Evolutionary conservation across 2,113 vertebrate genomes (phyloP).

Genomic region (Agelaius phoeniceus): DNA sequence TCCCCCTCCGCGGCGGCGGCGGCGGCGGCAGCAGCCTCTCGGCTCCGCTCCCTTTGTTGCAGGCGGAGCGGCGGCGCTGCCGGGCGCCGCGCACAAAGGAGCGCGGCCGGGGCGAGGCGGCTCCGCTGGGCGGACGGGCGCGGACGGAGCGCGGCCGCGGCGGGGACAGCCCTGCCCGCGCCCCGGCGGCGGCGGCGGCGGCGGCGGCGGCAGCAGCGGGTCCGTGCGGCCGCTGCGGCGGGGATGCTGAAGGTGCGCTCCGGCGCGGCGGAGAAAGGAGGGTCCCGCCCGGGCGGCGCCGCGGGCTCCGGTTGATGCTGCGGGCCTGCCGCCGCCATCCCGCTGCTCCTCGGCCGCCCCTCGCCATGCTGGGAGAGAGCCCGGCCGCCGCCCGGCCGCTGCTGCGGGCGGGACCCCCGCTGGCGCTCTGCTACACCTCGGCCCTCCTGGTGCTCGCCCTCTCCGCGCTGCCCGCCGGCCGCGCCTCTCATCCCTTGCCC

Average conservation of each 20-base stretch:
- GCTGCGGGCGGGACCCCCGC: conserved; percentile 16
- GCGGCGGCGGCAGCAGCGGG: too few relatives aligned
- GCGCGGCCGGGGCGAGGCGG: background rate
- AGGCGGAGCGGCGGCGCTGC: conserved; percentile 42
- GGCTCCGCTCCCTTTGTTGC: conserved; percentile 56
- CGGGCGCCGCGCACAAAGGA: conserved; percentile 48
- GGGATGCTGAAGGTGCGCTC: conserved; percentile 18
- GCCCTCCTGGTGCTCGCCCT: conserved; percentile 69
- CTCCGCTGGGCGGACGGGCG: background rate
- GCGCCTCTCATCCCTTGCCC: conserved; percentile 75
- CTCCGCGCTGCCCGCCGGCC: conserved; percentile 60
- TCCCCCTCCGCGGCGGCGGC: background rate
- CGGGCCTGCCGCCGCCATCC: conserved; percentile 38
- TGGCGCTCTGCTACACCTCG: conserved; percentile 59
- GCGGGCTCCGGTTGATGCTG: conserved; percentile 32
- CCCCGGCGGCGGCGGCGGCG: too few relatives aligned
- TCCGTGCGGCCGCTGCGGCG: background rate
- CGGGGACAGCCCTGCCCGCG: too few relatives aligned
- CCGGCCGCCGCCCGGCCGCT: conserved; percentile 28
- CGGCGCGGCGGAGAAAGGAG: conserved; percentile 10
- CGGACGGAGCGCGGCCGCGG: background rate
- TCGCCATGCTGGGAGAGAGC: conserved; percentile 46
- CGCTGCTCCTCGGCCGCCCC: background rate
- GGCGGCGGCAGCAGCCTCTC: background rate
- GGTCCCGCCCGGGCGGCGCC: conserved; percentile 20